Evolutionary conservation across 2,888 invertebrate genomes (phyloP).

Genomic region (Phytoseiulus persimilis): DNA sequence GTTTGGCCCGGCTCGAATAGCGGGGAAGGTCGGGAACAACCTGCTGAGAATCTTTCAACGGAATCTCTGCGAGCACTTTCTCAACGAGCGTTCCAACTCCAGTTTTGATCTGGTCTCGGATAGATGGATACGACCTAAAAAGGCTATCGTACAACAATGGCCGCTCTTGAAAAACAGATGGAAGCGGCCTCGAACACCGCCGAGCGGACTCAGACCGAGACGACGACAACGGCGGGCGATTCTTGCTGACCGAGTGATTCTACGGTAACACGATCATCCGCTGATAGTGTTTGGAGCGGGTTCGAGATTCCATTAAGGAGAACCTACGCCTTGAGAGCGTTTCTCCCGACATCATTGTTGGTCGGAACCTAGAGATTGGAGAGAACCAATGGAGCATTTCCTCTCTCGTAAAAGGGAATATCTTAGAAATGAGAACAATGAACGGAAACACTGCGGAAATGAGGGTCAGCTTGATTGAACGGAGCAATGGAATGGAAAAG

Average conservation of each 20-base stretch:
- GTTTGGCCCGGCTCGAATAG: not conserved
- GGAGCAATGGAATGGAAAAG: not conserved
- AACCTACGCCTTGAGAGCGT: no score
- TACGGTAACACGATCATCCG: not conserved
- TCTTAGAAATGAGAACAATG: not conserved
- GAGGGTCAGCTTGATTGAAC: not conserved
- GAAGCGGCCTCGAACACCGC: not conserved
- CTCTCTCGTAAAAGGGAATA: not conserved
- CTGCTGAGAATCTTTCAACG: not conserved
- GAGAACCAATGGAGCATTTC: not conserved
- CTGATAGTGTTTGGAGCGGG: not conserved
- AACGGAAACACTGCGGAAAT: not conserved
- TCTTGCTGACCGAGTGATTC: not conserved
- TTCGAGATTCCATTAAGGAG: no score
- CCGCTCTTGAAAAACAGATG: not conserved
- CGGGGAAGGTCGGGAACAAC: not conserved
- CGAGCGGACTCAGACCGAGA: not conserved
- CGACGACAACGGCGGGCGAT: not conserved
- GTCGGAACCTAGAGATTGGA: not conserved
- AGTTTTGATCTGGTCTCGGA: not conserved
- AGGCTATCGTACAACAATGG: not conserved
- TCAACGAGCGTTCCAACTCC: not conserved
- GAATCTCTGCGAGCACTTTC: not conserved
- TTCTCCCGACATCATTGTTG: no score
- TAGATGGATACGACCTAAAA: not conserved